Conservation (phyloP, 2,797 vertebrate genomes). For the Sebastes aleutianus region DNA sequence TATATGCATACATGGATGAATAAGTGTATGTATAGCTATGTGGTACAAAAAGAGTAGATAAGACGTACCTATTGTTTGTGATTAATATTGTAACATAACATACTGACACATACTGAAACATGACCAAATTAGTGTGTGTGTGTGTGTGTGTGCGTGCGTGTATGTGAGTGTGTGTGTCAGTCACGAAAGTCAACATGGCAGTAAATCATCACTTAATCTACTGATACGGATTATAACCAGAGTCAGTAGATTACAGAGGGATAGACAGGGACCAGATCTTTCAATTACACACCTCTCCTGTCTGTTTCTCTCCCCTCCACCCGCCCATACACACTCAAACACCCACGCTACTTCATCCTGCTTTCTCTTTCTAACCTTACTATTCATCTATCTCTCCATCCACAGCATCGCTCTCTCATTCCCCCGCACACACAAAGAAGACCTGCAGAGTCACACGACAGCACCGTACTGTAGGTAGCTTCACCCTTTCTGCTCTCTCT, state of each 20-base stretch:
- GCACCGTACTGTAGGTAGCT: slow-evolving; percentile 7
- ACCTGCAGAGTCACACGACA: slow-evolving; percentile 67
- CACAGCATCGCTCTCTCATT: slow-evolving; percentile 3
- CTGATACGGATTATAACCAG: slow-evolving; percentile 43
- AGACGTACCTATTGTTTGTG: neutral
- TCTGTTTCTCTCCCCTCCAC: neutral
- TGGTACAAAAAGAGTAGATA: neutral
- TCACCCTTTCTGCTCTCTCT: slow-evolving; percentile 30
- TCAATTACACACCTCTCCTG: slow-evolving; percentile 34
- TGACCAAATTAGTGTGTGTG: neutral
- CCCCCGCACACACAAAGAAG: slow-evolving; percentile 52
- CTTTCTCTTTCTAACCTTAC: slow-evolving; percentile 23
- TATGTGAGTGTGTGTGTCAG: slow-evolving; percentile 4
- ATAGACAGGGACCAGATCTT: slow-evolving; percentile 19
- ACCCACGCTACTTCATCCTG: slow-evolving; percentile 13
- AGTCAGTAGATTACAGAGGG: slow-evolving; percentile 49
- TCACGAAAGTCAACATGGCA: slow-evolving; percentile 37
- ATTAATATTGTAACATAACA: too few relatives aligned
- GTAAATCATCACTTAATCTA: slow-evolving; percentile 54
- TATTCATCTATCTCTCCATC: slow-evolving; percentile 24
- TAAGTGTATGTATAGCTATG: neutral
- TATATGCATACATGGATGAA: neutral
- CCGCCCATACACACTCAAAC: neutral
- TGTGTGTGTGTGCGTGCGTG: neutral
- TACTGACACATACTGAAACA: too few relatives aligned